Evolutionary conservation across 2,888 invertebrate species (phyloP), one percentile per base, ranked within the genome.

Genomic region (Melangyna quadrimaculata): DNA sequence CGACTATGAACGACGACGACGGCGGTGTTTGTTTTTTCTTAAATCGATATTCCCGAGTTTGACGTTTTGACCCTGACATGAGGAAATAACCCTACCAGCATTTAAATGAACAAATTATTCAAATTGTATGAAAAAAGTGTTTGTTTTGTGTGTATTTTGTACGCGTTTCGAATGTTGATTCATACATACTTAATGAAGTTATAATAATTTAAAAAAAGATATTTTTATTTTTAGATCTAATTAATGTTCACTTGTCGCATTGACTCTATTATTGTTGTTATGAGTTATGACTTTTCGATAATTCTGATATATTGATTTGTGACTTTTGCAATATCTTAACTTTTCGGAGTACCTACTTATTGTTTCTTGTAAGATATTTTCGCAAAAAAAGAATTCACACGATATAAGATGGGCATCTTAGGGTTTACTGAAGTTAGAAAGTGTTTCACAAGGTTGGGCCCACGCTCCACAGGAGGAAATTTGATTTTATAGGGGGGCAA

Each of bases 41-140:
- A 32, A 57, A 57, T 57, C 57, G 57, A 57, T 55, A 27, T 14
- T 7, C 19, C 35, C 6, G 10, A 57, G 32, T 17, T 57, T 57
- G 32, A 35, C 57, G 57, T 53, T 57, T 57, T 57, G 57, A 57
- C 57, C 57, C 57, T 57, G 57, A 57, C 57, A 57, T 17, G 19
- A 35, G 29, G 57, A 32, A 32, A 57, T 17, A 32, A 57, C 29
- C 17, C 32, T 57, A 35, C 0, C 9, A 35, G 35, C 17, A 57
- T 57, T 57, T 35, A 57, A 57, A 57, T 57, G 29, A 19, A 19
- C 32, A 35, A 57, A 32, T 57, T 57, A 57, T 57, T 57, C 29
- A 57, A 57, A 57, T 57, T 57, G 10, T 12, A 3, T n/a, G n/a
- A 17, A 17, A 17, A 43, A 9, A n/a, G 17, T 17, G 9, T 2